phyloP scores from a whole-genome alignment of 2,113 vertebrate genomes.

The Ancistrus triradiatus region DNA sequence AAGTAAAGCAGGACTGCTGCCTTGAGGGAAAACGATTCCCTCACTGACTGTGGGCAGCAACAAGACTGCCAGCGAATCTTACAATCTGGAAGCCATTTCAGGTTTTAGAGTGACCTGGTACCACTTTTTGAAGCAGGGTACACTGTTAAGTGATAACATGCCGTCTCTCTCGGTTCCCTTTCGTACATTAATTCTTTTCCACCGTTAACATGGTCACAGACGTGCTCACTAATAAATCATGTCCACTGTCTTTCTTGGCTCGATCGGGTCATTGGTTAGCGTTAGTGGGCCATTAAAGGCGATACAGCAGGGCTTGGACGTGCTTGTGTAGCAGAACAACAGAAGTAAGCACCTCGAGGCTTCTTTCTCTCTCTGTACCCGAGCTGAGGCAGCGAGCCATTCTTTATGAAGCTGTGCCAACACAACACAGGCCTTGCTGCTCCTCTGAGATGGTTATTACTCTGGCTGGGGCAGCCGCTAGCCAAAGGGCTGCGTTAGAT shows the following conservation, averaged over 20 bases:
- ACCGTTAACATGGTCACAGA: slow-evolving; percentile 46
- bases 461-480: slow-evolving; percentile 65
- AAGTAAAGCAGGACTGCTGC: too few relatives aligned
- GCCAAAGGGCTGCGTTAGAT: slow-evolving; percentile 75
- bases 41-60: too few relatives aligned
- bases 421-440: slow-evolving; percentile 72
- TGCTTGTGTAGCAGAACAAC: slow-evolving; percentile 76
- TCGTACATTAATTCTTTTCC: slow-evolving; percentile 22
- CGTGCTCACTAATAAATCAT: slow-evolving; percentile 68
- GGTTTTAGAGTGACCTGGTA: too few relatives aligned
- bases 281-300: slow-evolving; percentile 65
- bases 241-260: slow-evolving; percentile 64
- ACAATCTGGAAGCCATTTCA: too few relatives aligned
- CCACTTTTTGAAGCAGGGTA: too few relatives aligned
- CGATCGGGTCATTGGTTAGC: slow-evolving; percentile 51
- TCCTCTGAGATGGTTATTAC: slow-evolving; percentile 75
- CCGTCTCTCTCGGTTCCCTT: background rate
- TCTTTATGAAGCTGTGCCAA: slow-evolving; percentile 73
- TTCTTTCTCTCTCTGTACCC: slow-evolving; percentile 64
- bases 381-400: slow-evolving; percentile 74
- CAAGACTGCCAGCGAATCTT: too few relatives aligned
- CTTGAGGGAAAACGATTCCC: too few relatives aligned
- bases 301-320: slow-evolving; percentile 72
- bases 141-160: too few relatives aligned
- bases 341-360: slow-evolving; percentile 73